phyloP scores from a whole-genome alignment of 1,140 invertebrate genomes.

The Atta cephalotes region DNA sequence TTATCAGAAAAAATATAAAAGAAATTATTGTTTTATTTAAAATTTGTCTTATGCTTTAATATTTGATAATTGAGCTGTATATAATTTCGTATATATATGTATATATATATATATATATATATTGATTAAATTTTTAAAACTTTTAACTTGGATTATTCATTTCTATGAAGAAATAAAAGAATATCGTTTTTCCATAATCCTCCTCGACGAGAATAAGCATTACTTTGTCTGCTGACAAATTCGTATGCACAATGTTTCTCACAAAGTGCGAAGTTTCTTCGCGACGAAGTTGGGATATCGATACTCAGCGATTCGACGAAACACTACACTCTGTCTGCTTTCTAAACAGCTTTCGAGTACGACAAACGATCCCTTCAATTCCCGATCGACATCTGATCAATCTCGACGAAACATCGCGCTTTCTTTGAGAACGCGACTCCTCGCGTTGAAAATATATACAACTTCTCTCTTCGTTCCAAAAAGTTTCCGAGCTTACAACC shows the following conservation, averaged over 20 bases:
- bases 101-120: too few species aligned
- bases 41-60: background rate
- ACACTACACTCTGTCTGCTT: constrained; percentile 64
- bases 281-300: constrained; percentile 63
- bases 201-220: background rate
- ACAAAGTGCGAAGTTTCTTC: constrained; percentile 41
- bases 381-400: constrained; percentile 57
- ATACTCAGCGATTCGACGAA: constrained; percentile 62
- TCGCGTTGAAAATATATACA: constrained; percentile 45
- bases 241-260: constrained; percentile 35
- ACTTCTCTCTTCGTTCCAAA: constrained; percentile 11
- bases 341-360: constrained; percentile 65
- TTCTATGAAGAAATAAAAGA: background rate
- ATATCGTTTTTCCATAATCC: background rate
- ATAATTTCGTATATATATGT: background rate
- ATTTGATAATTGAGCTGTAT: background rate
- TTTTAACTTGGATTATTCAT: background rate
- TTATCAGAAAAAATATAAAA: background rate
- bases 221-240: background rate
- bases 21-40: background rate
- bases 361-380: constrained; percentile 49
- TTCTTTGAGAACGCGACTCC: constrained; percentile 40
- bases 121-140: background rate
- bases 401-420: constrained; percentile 61
- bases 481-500: constrained; percentile 39